A percentile compares a stretch with the other conserved stretches of the same genome.
These are phyloP conservation scores for Chaetura pelagica DNA, from an alignment of 2,113 vertebrate species.

Conservation along the genomic window DNA sequence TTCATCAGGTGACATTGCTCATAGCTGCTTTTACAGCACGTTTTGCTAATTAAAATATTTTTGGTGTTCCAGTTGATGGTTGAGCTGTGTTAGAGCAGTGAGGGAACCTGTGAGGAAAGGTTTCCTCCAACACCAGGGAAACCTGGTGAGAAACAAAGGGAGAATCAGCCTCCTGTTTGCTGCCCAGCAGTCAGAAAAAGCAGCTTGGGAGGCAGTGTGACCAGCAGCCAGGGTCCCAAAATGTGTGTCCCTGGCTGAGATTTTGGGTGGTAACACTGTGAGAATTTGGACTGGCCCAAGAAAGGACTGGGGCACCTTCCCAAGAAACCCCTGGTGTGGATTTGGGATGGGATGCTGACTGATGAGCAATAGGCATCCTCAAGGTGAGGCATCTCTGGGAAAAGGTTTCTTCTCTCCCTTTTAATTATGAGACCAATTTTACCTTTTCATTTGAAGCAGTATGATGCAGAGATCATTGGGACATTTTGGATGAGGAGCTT, in stretches of 20 bases:
- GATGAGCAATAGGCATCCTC: neutral
- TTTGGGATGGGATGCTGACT: neutral
- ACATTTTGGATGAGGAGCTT: neutral
- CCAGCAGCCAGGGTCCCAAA: neutral
- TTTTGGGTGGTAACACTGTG: neutral
- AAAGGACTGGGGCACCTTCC: neutral
- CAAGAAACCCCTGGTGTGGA: neutral
- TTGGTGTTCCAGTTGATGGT: neutral
- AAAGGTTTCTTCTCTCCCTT: neutral
- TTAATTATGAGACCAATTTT: neutral
- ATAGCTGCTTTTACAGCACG: accelerated
- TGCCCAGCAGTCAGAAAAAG: neutral
- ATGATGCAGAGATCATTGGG: accelerated
- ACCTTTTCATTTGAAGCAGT: neutral
- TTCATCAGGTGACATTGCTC: neutral
- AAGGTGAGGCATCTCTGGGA: neutral
- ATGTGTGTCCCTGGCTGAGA: accelerated
- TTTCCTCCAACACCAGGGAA: too few relatives aligned
- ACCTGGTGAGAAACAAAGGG: neutral
- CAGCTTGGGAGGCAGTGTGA: neutral
- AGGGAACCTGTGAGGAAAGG: neutral
- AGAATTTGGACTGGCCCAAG: neutral
- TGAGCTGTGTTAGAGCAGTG: neutral
- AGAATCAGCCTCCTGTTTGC: neutral
- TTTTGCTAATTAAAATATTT: accelerated